Conservation (phyloP, 2,113 vertebrate species). For the Thalassarche chlororhynchos region DNA sequence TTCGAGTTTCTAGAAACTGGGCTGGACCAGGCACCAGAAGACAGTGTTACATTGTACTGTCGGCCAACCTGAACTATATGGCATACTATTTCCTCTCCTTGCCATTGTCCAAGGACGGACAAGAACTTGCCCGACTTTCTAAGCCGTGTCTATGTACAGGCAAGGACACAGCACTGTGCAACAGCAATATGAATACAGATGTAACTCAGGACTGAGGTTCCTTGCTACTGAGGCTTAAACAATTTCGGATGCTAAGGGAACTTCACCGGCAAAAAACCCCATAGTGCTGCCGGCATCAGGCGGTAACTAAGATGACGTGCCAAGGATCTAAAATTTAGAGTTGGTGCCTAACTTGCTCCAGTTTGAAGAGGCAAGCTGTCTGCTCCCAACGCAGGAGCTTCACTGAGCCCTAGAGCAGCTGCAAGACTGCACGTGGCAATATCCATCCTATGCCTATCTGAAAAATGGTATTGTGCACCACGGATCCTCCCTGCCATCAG, state of each 20-base stretch:
- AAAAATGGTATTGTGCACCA: background rate
- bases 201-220: background rate
- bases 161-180: background rate
- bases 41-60: background rate
- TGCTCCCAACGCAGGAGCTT: background rate
- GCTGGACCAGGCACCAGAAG: background rate
- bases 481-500: background rate
- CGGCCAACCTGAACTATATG: background rate
- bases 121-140: background rate
- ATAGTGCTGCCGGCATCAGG: accelerated
- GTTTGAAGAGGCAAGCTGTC: background rate
- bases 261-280: background rate
- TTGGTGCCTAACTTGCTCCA: background rate
- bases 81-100: background rate
- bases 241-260: background rate
- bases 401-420: background rate
- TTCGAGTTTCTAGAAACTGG: background rate
- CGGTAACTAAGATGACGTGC: background rate
- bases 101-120: background rate
- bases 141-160: background rate
- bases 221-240: background rate
- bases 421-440: background rate
- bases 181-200: accelerated
- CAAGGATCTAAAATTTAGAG: background rate
- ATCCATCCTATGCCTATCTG: background rate